Percentiles rank a stretch among this genome's conserved stretches.
These are phyloP conservation scores for Benthosema pterotum DNA, from an alignment of 2,797 vertebrate species.

Conservation along the genomic window DNA sequence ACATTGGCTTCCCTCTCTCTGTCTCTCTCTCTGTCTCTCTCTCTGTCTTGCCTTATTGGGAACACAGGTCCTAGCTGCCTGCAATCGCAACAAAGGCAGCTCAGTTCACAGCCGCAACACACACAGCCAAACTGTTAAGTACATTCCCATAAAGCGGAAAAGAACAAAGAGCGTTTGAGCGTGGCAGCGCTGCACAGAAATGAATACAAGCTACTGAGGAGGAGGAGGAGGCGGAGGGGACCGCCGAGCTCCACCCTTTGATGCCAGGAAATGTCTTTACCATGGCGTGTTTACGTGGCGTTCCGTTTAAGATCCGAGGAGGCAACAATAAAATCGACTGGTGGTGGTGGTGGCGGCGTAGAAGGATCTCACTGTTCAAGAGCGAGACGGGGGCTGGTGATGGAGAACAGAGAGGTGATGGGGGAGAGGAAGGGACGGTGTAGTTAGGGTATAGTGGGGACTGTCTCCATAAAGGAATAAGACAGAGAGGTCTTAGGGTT, in stretches of 20 bases:
- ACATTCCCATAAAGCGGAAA: slow-evolving; percentile 75
- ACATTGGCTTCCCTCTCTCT: slow-evolving; percentile 50
- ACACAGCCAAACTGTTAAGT: slow-evolving; percentile 77
- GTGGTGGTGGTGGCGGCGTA: slow-evolving; percentile 32
- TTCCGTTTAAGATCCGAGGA: slow-evolving; percentile 50
- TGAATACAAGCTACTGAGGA: slow-evolving; percentile 73
- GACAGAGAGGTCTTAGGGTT: slow-evolving; percentile 29
- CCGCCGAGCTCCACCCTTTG: slow-evolving; percentile 62
- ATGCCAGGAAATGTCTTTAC: slow-evolving; percentile 72
- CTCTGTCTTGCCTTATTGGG: slow-evolving; percentile 43
- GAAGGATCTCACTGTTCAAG: slow-evolving; percentile 48
- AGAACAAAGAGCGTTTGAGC: slow-evolving; percentile 77
- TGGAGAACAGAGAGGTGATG: slow-evolving; percentile 3
- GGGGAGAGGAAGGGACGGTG: slow-evolving; percentile 5
- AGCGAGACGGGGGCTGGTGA: slow-evolving; percentile 7
- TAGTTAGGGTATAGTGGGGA: slow-evolving; percentile 33
- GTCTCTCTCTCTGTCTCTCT: no score
- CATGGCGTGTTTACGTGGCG: slow-evolving; percentile 57
- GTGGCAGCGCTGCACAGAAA: slow-evolving; percentile 63
- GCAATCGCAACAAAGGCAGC: slow-evolving; percentile 67
- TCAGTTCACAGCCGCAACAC: slow-evolving; percentile 73
- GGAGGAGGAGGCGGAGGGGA: no score
- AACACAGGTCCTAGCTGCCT: slow-evolving; percentile 67
- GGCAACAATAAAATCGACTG: slow-evolving; percentile 63
- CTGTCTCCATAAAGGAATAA: slow-evolving; percentile 25